Evolutionary conservation across 1,140 invertebrate genomes (phyloP), one percentile per base, ranked within the genome.

Genomic region (Zaprionus tsacasi): DNA sequence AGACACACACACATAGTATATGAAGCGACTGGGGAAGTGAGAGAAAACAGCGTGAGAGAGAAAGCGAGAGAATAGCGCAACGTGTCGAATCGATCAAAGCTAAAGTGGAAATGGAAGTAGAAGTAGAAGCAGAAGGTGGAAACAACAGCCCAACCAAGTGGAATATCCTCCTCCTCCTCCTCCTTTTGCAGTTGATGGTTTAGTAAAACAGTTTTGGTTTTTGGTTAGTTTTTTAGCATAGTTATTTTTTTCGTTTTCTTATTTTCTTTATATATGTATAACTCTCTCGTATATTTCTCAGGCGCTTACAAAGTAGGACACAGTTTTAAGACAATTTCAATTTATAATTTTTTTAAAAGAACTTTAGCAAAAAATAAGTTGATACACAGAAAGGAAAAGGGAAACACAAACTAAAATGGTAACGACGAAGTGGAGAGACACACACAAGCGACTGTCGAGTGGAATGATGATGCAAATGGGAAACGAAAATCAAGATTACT

Each of bases 191-290:
- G 10, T 68, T 61, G 45, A 50, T 78, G 8, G 8, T 87, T 87
- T 87, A 87, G 82, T 87, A 87, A 87, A 87, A 87, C 83, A 87
- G 83, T 82, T 87, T 88, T 88, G 70, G 50, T 79, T 82, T 83
- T 82, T 71, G 69, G 76, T 78, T 75, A 72, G 71, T 78, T 65
- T 75, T 40, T 70, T 60, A 76, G 73, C 57, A 74, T 72, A 67
- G 38, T 71, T 64, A 63, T 69, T 58, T 72, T 67, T 76, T 45
- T 66, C 55, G 40, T 65, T 45, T 50, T 66, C 33, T 38, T 30
- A 50, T 52, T 64, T 12, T 72, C n/a, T 63, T 50, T 69, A 35
- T 63, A 78, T 82, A 73, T 76, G 27, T 75, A 64, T 71, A 82
- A 82, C 85, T 66, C 75, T 87, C 79, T 87, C 79, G 60, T 87